Conservation (phyloP, 2,797 vertebrate genomes). For the Trichosurus vulpecula region DNA sequence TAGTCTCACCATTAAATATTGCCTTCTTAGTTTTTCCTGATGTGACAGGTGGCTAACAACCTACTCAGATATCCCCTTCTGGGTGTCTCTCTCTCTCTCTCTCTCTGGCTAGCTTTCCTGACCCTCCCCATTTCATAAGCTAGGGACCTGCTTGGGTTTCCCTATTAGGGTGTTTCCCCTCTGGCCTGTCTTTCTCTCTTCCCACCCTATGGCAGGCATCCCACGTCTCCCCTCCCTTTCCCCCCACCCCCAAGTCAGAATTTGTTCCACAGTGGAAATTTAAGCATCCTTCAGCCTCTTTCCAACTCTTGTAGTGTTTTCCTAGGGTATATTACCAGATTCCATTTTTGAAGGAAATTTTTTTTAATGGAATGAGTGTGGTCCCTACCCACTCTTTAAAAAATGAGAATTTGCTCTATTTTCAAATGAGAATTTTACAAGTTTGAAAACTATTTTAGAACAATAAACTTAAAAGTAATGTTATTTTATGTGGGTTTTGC, state of each 20-base stretch:
- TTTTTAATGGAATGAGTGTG: constrained; percentile 61
- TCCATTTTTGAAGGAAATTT: constrained; percentile 69
- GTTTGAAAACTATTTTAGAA: constrained; percentile 55
- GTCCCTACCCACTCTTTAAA: constrained; percentile 54
- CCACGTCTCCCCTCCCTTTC: background rate
- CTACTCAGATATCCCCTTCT: background rate
- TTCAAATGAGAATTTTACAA: constrained; percentile 65
- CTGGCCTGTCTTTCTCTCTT: constrained; percentile 39
- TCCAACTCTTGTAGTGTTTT: constrained; percentile 70
- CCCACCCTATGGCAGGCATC: constrained; percentile 47
- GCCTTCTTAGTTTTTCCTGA: constrained; percentile 21
- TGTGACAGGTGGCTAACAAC: constrained; percentile 8
- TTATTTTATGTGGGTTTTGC: constrained; percentile 47
- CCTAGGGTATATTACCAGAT: constrained; percentile 70
- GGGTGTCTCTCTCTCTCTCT: background rate
- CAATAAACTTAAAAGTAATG: constrained; percentile 31
- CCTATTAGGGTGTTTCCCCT: background rate
- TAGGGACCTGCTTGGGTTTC: background rate
- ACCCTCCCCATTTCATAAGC: background rate
- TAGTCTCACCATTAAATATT: background rate
- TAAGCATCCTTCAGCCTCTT: constrained; percentile 70
- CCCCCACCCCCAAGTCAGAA: constrained; percentile 47
- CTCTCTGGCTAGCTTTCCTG: background rate
- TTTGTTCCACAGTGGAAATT: constrained; percentile 71
- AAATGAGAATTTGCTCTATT: constrained; percentile 58